Evolutionary conservation across 2,113 vertebrate species (phyloP), one percentile per base, ranked within the genome.

Genomic region (Osmerus eperlanus): DNA sequence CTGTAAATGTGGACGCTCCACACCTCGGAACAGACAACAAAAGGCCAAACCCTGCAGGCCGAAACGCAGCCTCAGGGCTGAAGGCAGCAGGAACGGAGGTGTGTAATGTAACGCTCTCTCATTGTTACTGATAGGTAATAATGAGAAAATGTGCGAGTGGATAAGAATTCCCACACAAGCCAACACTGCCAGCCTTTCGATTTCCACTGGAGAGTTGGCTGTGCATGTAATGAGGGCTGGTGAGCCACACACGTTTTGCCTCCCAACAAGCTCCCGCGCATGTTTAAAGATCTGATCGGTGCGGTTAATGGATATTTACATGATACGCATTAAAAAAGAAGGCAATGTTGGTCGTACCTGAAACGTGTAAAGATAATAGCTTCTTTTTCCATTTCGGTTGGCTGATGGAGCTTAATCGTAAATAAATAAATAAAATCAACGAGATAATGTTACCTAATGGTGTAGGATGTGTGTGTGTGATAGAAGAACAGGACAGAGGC

Each of bases 371-470:
- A 36, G 32, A 36, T 1, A 36, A 36, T 36, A 36, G 4, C 32
- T 4, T 36, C 32, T 36, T 36, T 36, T 36, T 7, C 32, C 32
- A 36, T 36, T 36, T 36, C 5, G 32, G 32, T 36, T 36, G 5
- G 32, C 4, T 4, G 4, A 36, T 7, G 32, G 32, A 36, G 32
- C 32, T 36, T 1, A 36, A 36, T 36, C 7, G 23, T 23, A 23
- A 23, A 7, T 1, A 36, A 4, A 36, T 7, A 7, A 36, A 36
- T 4, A 36, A 36, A 36, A 59, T 21, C 70, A 60, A 29, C 67
- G 84, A 32, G 75, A 79, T 83, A 16, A 81, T 81, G 52, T 79
- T 68, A 69, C 41, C 5, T 47, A 47, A 47, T 7, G 41, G 9
- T 11, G 41, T 11, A 47, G 9, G 41, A 47, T 47, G 9, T 11